Conservation (phyloP, 2,113 vertebrate species). For the Myiopsitta monachus region DNA sequence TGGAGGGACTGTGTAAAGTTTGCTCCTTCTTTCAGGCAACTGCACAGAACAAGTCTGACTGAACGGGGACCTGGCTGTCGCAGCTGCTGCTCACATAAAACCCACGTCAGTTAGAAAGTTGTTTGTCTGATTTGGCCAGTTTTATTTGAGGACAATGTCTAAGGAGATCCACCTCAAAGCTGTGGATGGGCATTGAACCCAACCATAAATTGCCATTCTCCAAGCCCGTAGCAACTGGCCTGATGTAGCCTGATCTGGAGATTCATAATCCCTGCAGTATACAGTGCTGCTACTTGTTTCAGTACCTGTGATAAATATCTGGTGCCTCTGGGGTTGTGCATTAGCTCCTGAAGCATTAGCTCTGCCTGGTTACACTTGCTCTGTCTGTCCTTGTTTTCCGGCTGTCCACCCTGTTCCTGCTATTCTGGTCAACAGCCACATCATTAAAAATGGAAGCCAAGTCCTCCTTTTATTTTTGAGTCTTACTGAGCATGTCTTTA, state of each 20-base stretch:
- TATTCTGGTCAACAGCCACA: neutral
- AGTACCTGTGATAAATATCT: neutral
- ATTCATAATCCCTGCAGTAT: neutral
- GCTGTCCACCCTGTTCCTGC: neutral
- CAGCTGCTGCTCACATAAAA: neutral
- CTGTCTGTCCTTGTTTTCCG: neutral
- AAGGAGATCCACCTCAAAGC: neutral
- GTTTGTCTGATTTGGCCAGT: neutral
- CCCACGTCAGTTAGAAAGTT: fast-evolving
- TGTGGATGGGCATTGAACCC: neutral
- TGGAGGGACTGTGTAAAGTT: neutral
- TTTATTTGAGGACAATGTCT: neutral
- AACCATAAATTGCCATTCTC: neutral
- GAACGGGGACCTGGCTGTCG: neutral
- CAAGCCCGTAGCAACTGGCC: neutral
- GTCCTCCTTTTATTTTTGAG: neutral
- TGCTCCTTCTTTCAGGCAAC: neutral
- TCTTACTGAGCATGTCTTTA: neutral
- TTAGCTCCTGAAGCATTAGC: neutral
- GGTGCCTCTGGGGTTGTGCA: neutral
- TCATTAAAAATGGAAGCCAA: neutral
- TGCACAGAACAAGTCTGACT: neutral
- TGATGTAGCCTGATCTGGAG: too few species aligned
- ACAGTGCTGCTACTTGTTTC: neutral
- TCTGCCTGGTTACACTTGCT: neutral